Percentiles rank a stretch among this genome's conserved stretches.
These are phyloP conservation scores for Drosophila sulfurigaster DNA, from an alignment of 1,140 invertebrate species.

Conservation along the genomic window DNA sequence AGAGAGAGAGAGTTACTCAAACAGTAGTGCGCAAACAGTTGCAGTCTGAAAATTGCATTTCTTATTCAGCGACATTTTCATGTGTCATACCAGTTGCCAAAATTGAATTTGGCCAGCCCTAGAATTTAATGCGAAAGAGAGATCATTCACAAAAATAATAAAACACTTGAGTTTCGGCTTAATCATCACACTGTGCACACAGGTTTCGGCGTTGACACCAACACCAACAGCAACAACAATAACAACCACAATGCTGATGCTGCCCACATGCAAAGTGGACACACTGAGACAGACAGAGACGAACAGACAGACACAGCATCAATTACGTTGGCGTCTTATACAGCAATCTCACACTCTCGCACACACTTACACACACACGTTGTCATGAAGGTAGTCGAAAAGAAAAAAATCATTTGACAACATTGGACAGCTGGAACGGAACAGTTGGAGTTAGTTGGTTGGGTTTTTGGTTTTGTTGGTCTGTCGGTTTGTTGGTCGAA, in stretches of 20 bases:
- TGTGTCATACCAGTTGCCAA: neutral
- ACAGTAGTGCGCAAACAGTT: constrained; percentile 8
- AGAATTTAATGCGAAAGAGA: neutral
- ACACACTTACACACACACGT: neutral
- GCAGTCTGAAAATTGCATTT: neutral
- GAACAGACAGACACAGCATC: constrained; percentile 19
- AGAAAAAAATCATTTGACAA: constrained; percentile 61
- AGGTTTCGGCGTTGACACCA: constrained; percentile 52
- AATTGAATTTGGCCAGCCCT: neutral
- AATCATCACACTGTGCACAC: constrained; percentile 53
- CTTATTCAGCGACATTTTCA: neutral
- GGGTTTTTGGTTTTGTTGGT: constrained; percentile 11
- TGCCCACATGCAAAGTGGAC: constrained; percentile 74
- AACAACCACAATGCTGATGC: neutral
- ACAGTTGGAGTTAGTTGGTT: constrained; percentile 20
- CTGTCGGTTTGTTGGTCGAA: constrained; percentile 29
- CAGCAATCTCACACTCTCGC: constrained; percentile 57
- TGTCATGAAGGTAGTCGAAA: constrained; percentile 12
- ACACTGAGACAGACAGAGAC: constrained; percentile 27
- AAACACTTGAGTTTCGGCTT: constrained; percentile 12
- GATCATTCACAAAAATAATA: constrained; percentile 11
- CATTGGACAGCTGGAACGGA: constrained; percentile 51
- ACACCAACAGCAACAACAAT: constrained; percentile 19
- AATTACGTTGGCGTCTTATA: constrained; percentile 73
- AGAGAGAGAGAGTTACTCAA: neutral